Conservation (phyloP, 2,113 vertebrate genomes). For the Eulemur rufifrons region DNA sequence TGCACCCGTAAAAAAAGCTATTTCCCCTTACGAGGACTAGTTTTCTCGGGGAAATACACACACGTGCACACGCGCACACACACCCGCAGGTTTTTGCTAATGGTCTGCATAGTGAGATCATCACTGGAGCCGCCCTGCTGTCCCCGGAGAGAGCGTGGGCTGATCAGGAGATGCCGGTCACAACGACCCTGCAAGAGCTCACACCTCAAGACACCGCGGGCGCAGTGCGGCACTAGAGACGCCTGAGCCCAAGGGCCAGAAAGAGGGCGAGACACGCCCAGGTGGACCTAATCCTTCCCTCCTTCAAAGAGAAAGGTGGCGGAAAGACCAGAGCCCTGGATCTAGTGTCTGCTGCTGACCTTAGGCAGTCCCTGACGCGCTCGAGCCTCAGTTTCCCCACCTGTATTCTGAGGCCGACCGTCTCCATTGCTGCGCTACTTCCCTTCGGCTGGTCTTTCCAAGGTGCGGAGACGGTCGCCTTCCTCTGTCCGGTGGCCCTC, state of each 20-base stretch:
- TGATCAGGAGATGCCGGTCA: neutral
- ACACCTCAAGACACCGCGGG: neutral
- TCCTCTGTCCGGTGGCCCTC: neutral
- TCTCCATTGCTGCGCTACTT: neutral
- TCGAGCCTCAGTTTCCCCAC: conserved; percentile 49
- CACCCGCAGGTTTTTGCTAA: neutral
- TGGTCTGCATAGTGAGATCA: conserved; percentile 52
- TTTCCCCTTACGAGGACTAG: neutral
- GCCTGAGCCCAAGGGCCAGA: neutral
- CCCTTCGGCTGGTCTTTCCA: neutral
- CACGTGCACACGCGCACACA: neutral
- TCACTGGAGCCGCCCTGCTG: neutral
- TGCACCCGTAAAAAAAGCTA: neutral
- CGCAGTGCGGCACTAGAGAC: conserved; percentile 38
- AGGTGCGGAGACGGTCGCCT: neutral
- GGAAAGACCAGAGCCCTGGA: neutral
- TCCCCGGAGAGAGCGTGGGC: neutral
- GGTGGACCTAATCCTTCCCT: neutral
- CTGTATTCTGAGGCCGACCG: neutral
- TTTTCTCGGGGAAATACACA: neutral
- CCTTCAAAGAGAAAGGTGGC: accelerated
- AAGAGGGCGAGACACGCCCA: neutral
- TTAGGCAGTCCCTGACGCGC: neutral
- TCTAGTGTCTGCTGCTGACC: neutral
- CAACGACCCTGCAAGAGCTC: neutral